Percentiles rank a stretch among this genome's conserved stretches.
Conservation (phyloP, 2,888 invertebrate genomes). For the Macrosoma leucophasiata region DNA sequence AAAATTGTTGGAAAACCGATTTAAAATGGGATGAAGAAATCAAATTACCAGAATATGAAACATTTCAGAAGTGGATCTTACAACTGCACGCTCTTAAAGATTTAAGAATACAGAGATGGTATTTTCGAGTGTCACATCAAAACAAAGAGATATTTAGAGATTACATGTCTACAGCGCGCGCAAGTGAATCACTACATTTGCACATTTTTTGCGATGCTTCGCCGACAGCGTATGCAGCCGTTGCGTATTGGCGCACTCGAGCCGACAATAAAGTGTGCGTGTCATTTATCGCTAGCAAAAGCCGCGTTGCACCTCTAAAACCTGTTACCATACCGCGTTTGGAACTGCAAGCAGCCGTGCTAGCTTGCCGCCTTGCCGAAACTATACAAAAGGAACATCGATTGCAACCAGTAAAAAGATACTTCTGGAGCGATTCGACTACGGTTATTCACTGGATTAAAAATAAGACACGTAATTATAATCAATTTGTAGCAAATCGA, state of each 20-base stretch:
- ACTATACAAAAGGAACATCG: constrained; percentile 14
- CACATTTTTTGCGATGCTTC: constrained; percentile 17
- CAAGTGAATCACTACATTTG: constrained; percentile 7
- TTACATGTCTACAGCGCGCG: constrained; percentile 1
- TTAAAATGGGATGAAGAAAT: constrained; percentile 12
- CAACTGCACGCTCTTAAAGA: constrained; percentile 4
- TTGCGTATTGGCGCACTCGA: constrained; percentile 9
- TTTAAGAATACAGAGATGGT: constrained; percentile 13
- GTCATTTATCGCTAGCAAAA: constrained; percentile 13
- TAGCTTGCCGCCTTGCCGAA: constrained; percentile 15
- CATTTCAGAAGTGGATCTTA: constrained; percentile 9
- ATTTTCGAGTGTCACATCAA: background rate
- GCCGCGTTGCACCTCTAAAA: constrained; percentile 12
- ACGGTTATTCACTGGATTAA: constrained; percentile 20
- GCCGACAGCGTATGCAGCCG: constrained; percentile 16
- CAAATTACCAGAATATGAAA: background rate
- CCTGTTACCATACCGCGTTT: constrained; percentile 13
- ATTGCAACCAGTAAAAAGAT: background rate
- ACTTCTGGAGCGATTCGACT: constrained; percentile 16
- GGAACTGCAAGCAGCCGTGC: constrained; percentile 13
- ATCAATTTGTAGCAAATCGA: constrained; percentile 23
- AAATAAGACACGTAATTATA: constrained; percentile 15
- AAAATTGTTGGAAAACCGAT: constrained; percentile 10
- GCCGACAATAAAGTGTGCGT: constrained; percentile 3
- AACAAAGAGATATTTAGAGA: background rate